Evolutionary conservation across 2,888 invertebrate genomes (phyloP), one percentile per base, ranked within the genome.

Genomic region (Aplocera efformata): DNA sequence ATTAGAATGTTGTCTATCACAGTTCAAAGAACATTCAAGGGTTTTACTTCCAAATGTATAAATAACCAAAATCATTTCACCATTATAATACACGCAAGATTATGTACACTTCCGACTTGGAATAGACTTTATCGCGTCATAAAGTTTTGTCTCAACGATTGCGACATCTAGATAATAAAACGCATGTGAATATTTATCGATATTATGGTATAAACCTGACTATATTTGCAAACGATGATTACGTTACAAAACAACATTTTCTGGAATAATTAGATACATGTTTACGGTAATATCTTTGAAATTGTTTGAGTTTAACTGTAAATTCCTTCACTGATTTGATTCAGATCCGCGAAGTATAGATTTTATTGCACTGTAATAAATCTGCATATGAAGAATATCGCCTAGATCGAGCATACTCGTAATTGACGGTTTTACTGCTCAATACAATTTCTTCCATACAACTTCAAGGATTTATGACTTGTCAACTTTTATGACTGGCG

Each of bases 91-190:
- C 13, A 17, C n/a, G 8, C 7, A 17, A 17, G 28, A 11, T 6
- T 4, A 17, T 21, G 21, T 30, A 10, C 30, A 3, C 30, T 30
- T 30, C 30, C 30, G 30, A 21, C 30, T 30, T 10, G 2, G 11
- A 6, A 20, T 6, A 6, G 7, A 29, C 11, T 29, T 32, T 32
- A 32, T 9, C 13, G 17, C 13, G 13, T 7, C 23, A 33, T 40
- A 29, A 40, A 40, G 29, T 33, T 32, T 33, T 10, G 32, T 21
- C 30, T 29, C 8, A 33, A 24, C 20, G 8, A 11, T 8, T 17
- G n/a, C 5, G 27, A 27, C 23, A 28, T 6, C 7, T 10, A 8
- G 22, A 27, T 32, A 32, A 32, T 24, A 7, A 4, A 3, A 17
- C 13, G 6, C 11, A 27, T 11, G 29, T 21, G 21, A 30, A 21